These are phyloP conservation scores for Heliconius hortense DNA, from an alignment of 2,888 invertebrate genomes.

Conservation along the genomic window DNA sequence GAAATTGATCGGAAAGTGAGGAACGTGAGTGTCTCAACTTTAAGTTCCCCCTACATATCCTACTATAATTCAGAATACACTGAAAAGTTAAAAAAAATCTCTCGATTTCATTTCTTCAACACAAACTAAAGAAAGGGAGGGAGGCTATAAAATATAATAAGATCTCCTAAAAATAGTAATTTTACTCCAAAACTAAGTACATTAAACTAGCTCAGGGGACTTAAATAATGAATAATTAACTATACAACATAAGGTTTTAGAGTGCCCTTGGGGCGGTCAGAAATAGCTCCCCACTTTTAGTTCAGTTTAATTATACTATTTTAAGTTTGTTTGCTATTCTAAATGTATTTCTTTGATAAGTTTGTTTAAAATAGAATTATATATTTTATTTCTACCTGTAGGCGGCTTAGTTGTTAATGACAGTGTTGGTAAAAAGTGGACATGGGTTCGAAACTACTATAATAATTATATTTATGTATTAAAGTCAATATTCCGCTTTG, in stretches of 20 bases:
- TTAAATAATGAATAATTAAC: slow-evolving; percentile 21
- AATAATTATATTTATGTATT: background rate
- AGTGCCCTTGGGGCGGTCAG: slow-evolving; percentile 28
- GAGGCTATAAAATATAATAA: background rate
- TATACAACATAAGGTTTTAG: slow-evolving; percentile 18
- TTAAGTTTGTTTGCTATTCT: slow-evolving; percentile 17
- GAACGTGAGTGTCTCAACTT: too few species aligned
- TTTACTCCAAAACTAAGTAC: slow-evolving; percentile 7
- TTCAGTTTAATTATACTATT: slow-evolving; percentile 19
- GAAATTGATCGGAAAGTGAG: too few species aligned
- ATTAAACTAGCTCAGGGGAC: slow-evolving; percentile 9
- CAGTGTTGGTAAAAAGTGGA: background rate
- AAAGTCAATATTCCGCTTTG: too few species aligned
- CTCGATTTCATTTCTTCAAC: background rate
- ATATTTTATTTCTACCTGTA: background rate
- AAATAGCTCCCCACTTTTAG: slow-evolving; percentile 28
- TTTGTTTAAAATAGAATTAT: background rate
- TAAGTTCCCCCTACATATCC: too few species aligned
- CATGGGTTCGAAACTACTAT: background rate
- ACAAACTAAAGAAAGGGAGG: background rate
- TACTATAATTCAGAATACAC: too few species aligned
- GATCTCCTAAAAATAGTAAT: background rate
- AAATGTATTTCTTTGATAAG: background rate
- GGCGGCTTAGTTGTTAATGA: background rate
- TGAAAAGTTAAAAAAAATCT: background rate